phyloP scores from a whole-genome alignment of 1,140 invertebrate genomes.

The Platyura marginata region DNA sequence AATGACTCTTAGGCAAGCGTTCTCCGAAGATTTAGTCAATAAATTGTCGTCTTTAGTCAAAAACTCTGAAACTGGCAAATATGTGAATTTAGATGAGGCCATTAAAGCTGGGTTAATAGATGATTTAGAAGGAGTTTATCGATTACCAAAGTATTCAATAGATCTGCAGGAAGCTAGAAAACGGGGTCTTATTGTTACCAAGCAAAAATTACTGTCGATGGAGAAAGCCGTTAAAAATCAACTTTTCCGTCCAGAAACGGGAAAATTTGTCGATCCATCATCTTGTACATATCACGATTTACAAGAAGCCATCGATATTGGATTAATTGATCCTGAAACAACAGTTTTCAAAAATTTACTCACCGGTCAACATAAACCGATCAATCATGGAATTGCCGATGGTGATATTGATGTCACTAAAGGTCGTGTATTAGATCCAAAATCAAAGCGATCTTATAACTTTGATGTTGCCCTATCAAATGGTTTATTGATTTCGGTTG shows the following conservation, averaged over 20 bases:
- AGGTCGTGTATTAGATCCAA: slow-evolving; percentile 58
- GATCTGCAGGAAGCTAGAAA: slow-evolving; percentile 50
- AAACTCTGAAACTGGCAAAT: slow-evolving; percentile 45
- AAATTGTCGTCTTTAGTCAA: slow-evolving; percentile 61
- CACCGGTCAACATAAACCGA: slow-evolving; percentile 49
- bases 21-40: slow-evolving; percentile 64
- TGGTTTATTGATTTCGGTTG: slow-evolving; percentile 49
- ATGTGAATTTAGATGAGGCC: slow-evolving; percentile 55
- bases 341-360: slow-evolving; percentile 58
- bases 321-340: slow-evolving; percentile 56
- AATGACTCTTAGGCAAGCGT: slow-evolving; percentile 60
- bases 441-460: slow-evolving; percentile 49
- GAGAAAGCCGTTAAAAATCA: slow-evolving; percentile 59
- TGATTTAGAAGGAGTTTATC: slow-evolving; percentile 45
- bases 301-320: slow-evolving; percentile 45
- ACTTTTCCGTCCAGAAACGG: slow-evolving; percentile 56
- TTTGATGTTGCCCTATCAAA: slow-evolving; percentile 56
- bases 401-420: slow-evolving; percentile 57
- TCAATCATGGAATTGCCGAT: slow-evolving; percentile 56
- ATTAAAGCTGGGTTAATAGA: slow-evolving; percentile 55
- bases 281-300: slow-evolving; percentile 51
- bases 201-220: slow-evolving; percentile 45
- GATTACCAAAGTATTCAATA: slow-evolving; percentile 40
- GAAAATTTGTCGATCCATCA: slow-evolving; percentile 58
- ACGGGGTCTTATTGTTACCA: slow-evolving; percentile 54